These are phyloP conservation scores for Aphidius gifuensis DNA, from an alignment of 1,140 invertebrate genomes.

Conservation along the genomic window DNA sequence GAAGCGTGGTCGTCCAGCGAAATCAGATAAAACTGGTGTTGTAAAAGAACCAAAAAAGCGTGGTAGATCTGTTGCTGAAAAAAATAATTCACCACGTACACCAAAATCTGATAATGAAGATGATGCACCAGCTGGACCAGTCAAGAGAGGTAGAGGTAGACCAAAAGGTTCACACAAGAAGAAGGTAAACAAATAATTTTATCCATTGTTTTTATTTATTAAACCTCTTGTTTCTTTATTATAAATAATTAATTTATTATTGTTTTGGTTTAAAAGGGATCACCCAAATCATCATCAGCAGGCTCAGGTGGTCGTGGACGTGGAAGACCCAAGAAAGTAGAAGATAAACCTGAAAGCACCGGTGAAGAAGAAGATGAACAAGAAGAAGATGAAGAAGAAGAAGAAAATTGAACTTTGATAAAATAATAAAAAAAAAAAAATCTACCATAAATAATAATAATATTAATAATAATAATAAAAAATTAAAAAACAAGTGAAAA, in stretches of 20 bases:
- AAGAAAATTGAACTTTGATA: conserved; percentile 24
- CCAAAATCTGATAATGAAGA: conserved; percentile 53
- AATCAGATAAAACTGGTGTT: conserved; percentile 42
- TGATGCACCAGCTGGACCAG: conserved; percentile 49
- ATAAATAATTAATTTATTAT: conserved; percentile 7
- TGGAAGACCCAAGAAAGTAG: conserved; percentile 54
- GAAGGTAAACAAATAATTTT: conserved; percentile 38
- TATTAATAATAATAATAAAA: conserved; percentile 1
- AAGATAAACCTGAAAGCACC: conserved; percentile 54
- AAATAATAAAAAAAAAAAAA: conserved; percentile 20
- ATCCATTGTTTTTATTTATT: not conserved
- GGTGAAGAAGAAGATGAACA: conserved; percentile 55
- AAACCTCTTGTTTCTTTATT: not conserved
- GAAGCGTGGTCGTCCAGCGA: conserved; percentile 50
- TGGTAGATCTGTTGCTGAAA: conserved; percentile 42
- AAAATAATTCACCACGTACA: conserved; percentile 44
- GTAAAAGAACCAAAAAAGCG: conserved; percentile 53
- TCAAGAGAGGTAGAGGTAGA: conserved; percentile 53
- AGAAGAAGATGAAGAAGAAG: conserved; percentile 53
- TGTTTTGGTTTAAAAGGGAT: conserved; percentile 32
- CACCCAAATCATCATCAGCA: conserved; percentile 36
- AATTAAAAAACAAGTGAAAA: conserved; percentile 10
- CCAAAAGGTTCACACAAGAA: conserved; percentile 56
- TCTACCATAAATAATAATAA: conserved; percentile 11
- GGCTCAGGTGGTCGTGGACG: conserved; percentile 45